Base-by-base conservation (phyloP, 1,140 invertebrate species). In the Ceratoteleas bidentatus region DNA sequence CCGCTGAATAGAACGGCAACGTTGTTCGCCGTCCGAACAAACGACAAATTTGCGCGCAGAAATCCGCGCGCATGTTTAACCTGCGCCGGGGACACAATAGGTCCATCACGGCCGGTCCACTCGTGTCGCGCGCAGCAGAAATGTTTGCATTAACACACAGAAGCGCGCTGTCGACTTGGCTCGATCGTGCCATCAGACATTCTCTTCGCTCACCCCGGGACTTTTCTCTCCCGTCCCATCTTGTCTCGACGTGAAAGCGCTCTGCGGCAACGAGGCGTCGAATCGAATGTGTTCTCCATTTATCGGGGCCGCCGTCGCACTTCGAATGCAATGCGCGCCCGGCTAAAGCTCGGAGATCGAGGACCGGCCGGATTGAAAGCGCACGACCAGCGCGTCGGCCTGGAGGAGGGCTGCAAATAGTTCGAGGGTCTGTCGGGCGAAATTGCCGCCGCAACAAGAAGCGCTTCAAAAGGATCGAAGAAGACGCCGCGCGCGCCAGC, bases 141-240 rank as follows among this genome's bases (percentile, higher is more conserved):
- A 88, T 88, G 87, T 88, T 89, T 89, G 87, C 86, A 87, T 89
- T 88, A 87, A 86, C 85, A 83, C 68, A 76, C 57, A 81, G 61
- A 78, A 73, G 69, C 56, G 80, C 60, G 47, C 53, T 75, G 70
- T 66, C 60, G 79, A 70, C 68, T 79, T 60, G 61, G 66, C 54
- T 72, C 56, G 68, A 81, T 74, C 70, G 58, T 47, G 52, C 65
- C 16, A 58, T 64, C 77, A 70, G 64, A 69, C 49, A 74, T 69
- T 81, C 68, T 73, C 68, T 66, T 60, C 72, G 57, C 54, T 73
- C 53, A 33, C 58, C 53, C 43, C 47, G 58, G 24, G 52, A 78
- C 61, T 75, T 73, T 70, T 69, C 73, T 45, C 57, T 57, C 47
- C 24, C 57, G 47, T 56, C 56, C 60, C 53, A 66, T 68, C 73